These are phyloP conservation scores for Drosophila meridionalis DNA, from an alignment of 2,888 invertebrate genomes.

Conservation along the genomic window DNA sequence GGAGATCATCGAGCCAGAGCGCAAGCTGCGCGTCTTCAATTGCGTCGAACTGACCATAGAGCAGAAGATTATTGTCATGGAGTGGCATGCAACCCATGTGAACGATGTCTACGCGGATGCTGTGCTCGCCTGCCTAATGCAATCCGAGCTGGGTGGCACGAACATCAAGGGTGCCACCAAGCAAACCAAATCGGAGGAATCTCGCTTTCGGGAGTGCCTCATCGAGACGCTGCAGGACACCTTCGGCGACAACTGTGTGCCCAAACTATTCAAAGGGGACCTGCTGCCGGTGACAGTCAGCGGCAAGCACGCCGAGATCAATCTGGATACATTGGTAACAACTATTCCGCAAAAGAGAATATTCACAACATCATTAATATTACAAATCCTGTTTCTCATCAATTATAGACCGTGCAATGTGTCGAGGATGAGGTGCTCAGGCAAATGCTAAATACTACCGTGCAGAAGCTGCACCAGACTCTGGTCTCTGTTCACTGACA, in stretches of 20 bases:
- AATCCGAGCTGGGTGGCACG: conserved; percentile 90
- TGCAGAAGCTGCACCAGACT: conserved; percentile 93
- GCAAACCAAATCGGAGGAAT: conserved; percentile 92
- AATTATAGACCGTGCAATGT: conserved; percentile 90
- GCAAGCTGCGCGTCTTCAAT: conserved; percentile 92
- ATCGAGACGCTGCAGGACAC: conserved; percentile 90
- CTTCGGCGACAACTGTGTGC: conserved; percentile 97
- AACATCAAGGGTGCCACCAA: conserved; percentile 88
- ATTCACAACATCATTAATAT: too few species aligned
- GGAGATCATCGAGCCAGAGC: conserved; percentile 89
- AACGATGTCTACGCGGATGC: conserved; percentile 99
- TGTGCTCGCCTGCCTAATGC: conserved; percentile 93
- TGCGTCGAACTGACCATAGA: conserved; percentile 93
- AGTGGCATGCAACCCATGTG: conserved; percentile 98
- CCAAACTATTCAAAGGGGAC: conserved; percentile 97
- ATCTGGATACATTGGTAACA: conserved; percentile 89
- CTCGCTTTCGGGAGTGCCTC: conserved; percentile 92
- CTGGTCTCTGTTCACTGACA: conserved; percentile 86
- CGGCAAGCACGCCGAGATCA: conserved; percentile 93
- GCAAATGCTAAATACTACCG: conserved; percentile 93
- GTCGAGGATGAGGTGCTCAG: conserved; percentile 92
- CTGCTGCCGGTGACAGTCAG: conserved; percentile 93
- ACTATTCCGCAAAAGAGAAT: not conserved
- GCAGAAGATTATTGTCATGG: conserved; percentile 92
- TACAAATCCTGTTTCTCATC: not conserved